These are phyloP conservation scores for Pipra filicauda DNA, from an alignment of 2,113 vertebrate species.

Conservation along the genomic window DNA sequence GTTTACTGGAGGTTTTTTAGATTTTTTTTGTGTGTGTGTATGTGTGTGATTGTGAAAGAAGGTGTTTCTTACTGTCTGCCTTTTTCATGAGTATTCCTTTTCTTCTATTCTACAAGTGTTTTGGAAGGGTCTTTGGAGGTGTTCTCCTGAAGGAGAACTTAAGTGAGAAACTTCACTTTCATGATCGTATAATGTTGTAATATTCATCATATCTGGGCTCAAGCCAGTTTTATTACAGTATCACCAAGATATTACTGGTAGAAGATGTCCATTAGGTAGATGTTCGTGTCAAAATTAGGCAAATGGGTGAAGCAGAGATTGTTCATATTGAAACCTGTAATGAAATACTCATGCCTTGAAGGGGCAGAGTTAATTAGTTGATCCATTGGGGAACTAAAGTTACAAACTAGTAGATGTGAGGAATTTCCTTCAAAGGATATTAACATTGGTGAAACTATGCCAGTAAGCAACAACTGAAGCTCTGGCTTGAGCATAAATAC, in stretches of 20 bases:
- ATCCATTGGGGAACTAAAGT: neutral
- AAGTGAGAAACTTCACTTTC: neutral
- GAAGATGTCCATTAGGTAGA: neutral
- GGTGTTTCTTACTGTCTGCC: neutral
- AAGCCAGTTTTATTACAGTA: neutral
- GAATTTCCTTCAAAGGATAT: neutral
- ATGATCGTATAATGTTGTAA: neutral
- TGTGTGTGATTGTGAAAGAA: neutral
- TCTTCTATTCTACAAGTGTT: neutral
- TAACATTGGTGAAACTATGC: neutral
- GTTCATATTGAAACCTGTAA: neutral
- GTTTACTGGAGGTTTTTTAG: rapidly evolving
- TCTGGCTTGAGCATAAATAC: neutral
- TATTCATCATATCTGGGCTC: neutral
- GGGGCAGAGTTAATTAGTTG: neutral
- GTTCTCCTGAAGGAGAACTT: neutral
- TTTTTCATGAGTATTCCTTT: neutral
- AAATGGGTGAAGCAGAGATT: neutral
- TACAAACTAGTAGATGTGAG: neutral
- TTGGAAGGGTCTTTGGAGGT: neutral
- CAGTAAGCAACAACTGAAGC: neutral
- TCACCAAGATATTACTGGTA: neutral
- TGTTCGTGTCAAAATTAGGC: neutral
- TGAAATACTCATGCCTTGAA: rapidly evolving
- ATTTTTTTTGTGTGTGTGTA: neutral